Conservation (phyloP, 2,797 vertebrate species). For the Aldrovandia affinis region DNA sequence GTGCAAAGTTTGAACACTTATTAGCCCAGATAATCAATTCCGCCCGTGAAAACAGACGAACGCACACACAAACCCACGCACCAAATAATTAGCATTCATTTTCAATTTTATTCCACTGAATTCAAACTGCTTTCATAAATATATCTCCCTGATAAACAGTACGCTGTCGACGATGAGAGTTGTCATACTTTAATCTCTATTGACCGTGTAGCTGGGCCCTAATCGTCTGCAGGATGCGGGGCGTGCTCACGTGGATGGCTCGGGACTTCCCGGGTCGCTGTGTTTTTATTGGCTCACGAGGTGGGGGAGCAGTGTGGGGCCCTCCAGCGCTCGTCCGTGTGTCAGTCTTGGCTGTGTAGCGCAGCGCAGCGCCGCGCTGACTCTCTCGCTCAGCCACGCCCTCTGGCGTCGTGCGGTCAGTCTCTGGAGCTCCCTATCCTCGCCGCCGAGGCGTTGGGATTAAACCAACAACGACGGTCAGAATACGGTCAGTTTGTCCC, state of each 20-base stretch:
- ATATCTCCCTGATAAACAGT: background rate
- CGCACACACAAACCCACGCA: background rate
- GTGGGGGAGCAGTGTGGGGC: background rate
- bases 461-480: conserved; percentile 1
- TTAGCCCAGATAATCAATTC: conserved; percentile 23
- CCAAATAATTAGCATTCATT: background rate
- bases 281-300: background rate
- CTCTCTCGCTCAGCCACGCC: background rate
- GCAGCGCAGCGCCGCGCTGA: background rate
- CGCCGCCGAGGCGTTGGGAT: background rate
- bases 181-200: conserved; percentile 3
- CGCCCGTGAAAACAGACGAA: conserved; percentile 5
- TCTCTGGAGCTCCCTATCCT: background rate
- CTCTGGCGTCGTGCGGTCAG: background rate
- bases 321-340: background rate
- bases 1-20: background rate
- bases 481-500: conserved; percentile 44
- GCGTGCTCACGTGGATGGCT: background rate
- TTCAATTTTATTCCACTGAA: background rate
- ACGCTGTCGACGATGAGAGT: background rate
- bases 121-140: conserved; percentile 19
- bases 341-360: background rate
- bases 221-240: background rate
- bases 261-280: background rate
- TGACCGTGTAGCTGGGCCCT: background rate